Evolutionary conservation across 2,797 vertebrate genomes (phyloP).

Genomic region (Silurus lanzhouensis): DNA sequence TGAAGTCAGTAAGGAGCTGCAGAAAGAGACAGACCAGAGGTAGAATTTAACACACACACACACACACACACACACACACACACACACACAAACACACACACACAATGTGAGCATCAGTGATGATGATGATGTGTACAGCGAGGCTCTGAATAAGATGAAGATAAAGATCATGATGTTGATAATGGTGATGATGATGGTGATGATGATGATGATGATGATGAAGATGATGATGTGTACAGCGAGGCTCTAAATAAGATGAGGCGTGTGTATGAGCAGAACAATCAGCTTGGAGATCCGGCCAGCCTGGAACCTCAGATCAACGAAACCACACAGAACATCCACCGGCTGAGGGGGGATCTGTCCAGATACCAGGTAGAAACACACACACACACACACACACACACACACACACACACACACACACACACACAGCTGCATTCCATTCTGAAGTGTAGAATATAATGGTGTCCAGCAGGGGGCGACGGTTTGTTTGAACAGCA

Average conservation of each 20-base stretch:
- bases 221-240: slow-evolving; percentile 63
- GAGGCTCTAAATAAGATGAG: slow-evolving; percentile 97
- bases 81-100: too few species aligned
- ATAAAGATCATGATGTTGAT: background rate
- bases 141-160: slow-evolving; percentile 78
- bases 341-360: slow-evolving; percentile 84
- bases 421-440: background rate
- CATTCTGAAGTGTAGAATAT: background rate
- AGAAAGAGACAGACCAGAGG: slow-evolving; percentile 91
- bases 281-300: slow-evolving; percentile 89
- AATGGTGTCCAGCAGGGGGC: background rate
- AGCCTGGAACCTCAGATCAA: slow-evolving; percentile 90
- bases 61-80: background rate
- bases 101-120: background rate
- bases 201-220: background rate
- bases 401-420: background rate
- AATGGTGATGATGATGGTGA: background rate
- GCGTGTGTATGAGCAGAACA: slow-evolving; percentile 91
- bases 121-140: slow-evolving; percentile 61
- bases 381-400: slow-evolving; percentile 10
- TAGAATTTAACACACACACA: slow-evolving; percentile 51
- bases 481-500: background rate
- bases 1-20: slow-evolving; percentile 87
- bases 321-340: slow-evolving; percentile 84
- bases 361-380: slow-evolving; percentile 86